Evolutionary conservation across 2,888 invertebrate genomes (phyloP), one percentile per base, ranked within the genome.

Genomic region (Pollenia angustigena): DNA sequence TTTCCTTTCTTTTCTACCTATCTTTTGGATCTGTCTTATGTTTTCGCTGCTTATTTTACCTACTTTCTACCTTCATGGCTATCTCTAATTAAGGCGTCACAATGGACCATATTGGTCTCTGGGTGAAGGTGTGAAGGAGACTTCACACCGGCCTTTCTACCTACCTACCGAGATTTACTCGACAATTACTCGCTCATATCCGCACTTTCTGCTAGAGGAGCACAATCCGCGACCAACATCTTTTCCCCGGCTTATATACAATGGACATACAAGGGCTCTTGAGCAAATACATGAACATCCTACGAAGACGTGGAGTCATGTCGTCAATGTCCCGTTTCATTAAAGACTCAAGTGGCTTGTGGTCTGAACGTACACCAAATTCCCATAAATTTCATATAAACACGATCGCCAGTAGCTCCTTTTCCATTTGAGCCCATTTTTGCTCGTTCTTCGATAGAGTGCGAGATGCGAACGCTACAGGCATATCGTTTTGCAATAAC

Each of bases 321-420:
- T 80, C 89, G 83, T 90, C 89, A 54, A 90, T 66, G 40, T 79
- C 50, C 68, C 88, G 90, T 79, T 90, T 90, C 60, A 90, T 81
- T 68, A 91, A 87, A 10, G 85, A 62, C 40, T 90, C 89, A 46
- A 91, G 69, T 14, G 91, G 91, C 69, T 92, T 92, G 76, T 92
- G 91, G 86, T 92, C 86, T 32, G 72, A 79, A 40, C 85, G 60
- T 2, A 87, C 85, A 1, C 44, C 52, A 42, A 87, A 85, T 18
- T 82, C 68, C 14, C 85, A n/a, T n/a, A n/a, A n/a, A n/a, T n/a
- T n/a, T n/a, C n/a, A n/a, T n/a, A n/a, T n/a, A 60, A 80, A 80
- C 1, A 85, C 68, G 1, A 85, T 69, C 4, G 80, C 80, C 62
- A 90, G 81, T 6, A 89, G 44, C 58, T 90, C 89, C 71, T 89